Base-by-base conservation (phyloP, 2,888 invertebrate genomes). In the Tryphoninae sp. region DNA sequence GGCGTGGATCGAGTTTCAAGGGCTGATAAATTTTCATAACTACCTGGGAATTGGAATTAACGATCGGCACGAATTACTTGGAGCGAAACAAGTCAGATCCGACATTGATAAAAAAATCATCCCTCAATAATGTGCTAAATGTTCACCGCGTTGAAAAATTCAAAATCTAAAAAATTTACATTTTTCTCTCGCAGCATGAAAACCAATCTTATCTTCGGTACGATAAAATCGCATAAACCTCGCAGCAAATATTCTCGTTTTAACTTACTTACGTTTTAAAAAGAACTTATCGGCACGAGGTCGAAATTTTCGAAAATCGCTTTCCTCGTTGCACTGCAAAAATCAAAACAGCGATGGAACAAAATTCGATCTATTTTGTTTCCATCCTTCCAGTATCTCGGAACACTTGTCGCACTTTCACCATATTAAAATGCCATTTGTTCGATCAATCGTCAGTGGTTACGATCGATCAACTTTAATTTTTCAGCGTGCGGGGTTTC, bases 181-280 rank as follows among this genome's bases (percentile, higher is more conserved):
- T 59, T 33, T 7, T 40, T 49, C 59, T 55, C 26, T 64, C 59
- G 26, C 68, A 62, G 55, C 51, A 49, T 23, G 22, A 22, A 71
- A 72, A 45, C 72, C 51, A 74, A 59, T 69, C 58, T 9, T 23
- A 74, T 74, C 40, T 42, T 69, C 26, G 3, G 7, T 22, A 11
- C 45, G 42, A 65, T 55, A 23, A 11, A 61, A 53, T 73, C 59
- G 73, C 77, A 6, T 33, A 77, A 77, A 77, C 77, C 80, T 80
- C 73, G 82, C 82, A 82, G 53, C 79, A 77, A 80, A 59, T 79
- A 55, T 74, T 77, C 82, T 74, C 79, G 71, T 9, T 13, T 8
- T 22, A 16, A 13, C 3, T 11, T 82, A 82, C 82, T 82, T 77
- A 82, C 82, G 55, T 7, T 69, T 19, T n/a, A 22, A 33, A 61